Base-by-base conservation (phyloP, 2,113 vertebrate genomes). In the Bubo scandiacus region DNA sequence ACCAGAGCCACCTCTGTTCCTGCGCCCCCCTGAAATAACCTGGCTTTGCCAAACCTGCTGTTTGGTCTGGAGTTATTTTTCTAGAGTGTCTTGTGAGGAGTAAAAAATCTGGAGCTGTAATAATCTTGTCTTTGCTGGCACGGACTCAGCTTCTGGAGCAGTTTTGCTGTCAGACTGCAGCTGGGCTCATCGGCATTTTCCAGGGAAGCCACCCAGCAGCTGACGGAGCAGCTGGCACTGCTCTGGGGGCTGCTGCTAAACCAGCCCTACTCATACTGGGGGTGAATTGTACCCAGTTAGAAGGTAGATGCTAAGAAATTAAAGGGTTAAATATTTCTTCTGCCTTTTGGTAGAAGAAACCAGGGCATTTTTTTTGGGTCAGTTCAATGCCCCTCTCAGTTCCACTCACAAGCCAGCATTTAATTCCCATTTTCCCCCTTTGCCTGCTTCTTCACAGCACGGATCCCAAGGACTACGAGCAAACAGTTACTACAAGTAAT, bases 201-300 rank as follows among this genome's bases (percentile, higher is more conserved):
- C 66, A 54, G 71, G 72, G 42, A 74, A 49, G 42, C 79, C 66
- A 11, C 77, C 23, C 87, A 90, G 82, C 88, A 90, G 88, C 81
- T 58, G 92, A 92, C 3, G 5, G 70, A 89, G 59, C 88, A 71
- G 90, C 95, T 90, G 82, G 42, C 49, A 75, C 67, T 6, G 20
- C 66, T 40, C 90, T 29, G 86, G 29, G 40, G 66, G 55, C 65
- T 85, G 82, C 55, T 36, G 45, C 45, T 58, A 32, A 87, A 71
- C 57, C 30, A 61, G 66, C 51, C 72, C 59, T 59, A 12, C 5
- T 6, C 47, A 16, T 54, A 30, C 18, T 0, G 0, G 23, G n/a
- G 23, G 23, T 75, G 62, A 25, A 34, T 6, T 81, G 12, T 49
- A 71, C n/a, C 22, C 47, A 27, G 40, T 81, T n/a, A 81, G 45